These are phyloP conservation scores for Amblyornis subalaris DNA, from an alignment of 2,113 vertebrate species.

Conservation along the genomic window DNA sequence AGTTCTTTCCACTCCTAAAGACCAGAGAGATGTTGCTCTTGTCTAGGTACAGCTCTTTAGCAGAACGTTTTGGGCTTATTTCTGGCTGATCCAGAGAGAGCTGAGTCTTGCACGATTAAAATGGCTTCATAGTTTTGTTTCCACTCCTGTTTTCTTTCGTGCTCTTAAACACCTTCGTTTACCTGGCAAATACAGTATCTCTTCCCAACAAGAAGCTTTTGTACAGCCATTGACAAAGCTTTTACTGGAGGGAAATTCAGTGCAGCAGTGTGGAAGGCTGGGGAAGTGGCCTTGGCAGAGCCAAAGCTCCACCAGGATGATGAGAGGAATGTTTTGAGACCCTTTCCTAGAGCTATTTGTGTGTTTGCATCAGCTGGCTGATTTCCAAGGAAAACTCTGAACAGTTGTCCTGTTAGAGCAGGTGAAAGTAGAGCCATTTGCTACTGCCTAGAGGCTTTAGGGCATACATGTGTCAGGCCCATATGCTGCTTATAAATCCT, in stretches of 20 bases:
- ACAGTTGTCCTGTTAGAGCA: constrained; percentile 69
- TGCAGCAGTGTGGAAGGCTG: neutral
- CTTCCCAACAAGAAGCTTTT: neutral
- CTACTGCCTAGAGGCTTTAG: constrained; percentile 60
- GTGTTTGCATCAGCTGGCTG: constrained; percentile 53
- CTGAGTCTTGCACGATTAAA: neutral
- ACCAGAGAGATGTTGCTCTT: neutral
- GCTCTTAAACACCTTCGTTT: neutral
- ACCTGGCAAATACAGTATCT: neutral
- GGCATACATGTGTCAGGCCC: constrained; percentile 55
- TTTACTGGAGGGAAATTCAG: neutral
- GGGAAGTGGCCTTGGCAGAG: neutral
- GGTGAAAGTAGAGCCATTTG: constrained; percentile 65
- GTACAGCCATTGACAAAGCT: neutral
- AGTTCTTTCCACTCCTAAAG: neutral
- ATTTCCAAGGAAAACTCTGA: constrained; percentile 63
- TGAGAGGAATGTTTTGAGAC: constrained; percentile 13
- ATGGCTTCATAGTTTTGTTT: neutral
- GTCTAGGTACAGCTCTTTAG: neutral
- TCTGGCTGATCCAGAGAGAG: neutral
- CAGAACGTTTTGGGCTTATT: neutral
- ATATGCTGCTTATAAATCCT: constrained; percentile 68
- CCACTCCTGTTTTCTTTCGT: neutral
- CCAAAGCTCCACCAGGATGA: neutral
- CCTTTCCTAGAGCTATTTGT: constrained; percentile 39